Base-by-base conservation (phyloP, 2,888 invertebrate genomes). In the Flexamia atlantica region DNA sequence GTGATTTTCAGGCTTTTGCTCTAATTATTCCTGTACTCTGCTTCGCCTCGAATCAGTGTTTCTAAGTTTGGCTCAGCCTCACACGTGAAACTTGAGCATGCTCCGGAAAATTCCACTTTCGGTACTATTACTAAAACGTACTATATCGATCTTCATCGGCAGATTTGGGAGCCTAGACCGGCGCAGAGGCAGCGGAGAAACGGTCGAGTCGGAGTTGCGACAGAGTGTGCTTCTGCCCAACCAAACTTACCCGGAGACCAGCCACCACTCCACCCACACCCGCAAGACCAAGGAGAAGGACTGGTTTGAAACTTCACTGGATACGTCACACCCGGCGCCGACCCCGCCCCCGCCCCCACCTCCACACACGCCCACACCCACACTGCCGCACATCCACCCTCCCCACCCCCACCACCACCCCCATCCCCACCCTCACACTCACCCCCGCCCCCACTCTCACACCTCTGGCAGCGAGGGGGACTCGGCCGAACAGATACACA, bases 261-360 rank as follows among this genome's bases (percentile, higher is more conserved):
- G 88, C 84, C 89, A 93, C 28, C 90, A 92, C 80, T 90, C 93
- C 76, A 93, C 93, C 0, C 93, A 93, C 85, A 81, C 68, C 46
- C 79, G 89, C 9, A 90, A 89, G 85, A 88, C 85, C 28, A 90
- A 87, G 72, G 93, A 94, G 88, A 94, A 94, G 87, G 93, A 94
- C 86, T 94, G 94, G 94, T 94, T 94, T 88, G 94, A 94, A 89
- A 94, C 94, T 0, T 93, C 94, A 3, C 89, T 94, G 86, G 94
- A 94, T 89, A 92, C 93, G 0, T 92, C 92, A 2, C 64, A 64
- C 2, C 64, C 64, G 9, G 17, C n/a, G 30, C 64, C 28, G 1
- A 91, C 92, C 1, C 81, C 87, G 9, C 85, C 87, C 50, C 28
- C 72, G 5, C 68, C 81, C 64, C 42, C 83, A 10, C 70, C 83